Base-by-base conservation (phyloP, 2,113 vertebrate species). In the Cyprinodon brontotheroides region DNA sequence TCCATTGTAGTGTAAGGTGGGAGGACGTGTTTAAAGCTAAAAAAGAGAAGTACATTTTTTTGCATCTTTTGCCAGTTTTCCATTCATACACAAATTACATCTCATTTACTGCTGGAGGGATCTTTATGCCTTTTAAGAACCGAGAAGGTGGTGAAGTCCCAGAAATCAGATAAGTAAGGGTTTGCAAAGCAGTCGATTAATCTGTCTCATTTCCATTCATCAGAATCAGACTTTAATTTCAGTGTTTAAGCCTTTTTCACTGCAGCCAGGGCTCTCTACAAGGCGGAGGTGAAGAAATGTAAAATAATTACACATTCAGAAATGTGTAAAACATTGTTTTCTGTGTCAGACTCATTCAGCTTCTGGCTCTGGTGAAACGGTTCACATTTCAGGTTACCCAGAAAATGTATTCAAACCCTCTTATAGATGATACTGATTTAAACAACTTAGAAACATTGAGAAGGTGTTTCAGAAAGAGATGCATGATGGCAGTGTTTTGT, bases 151-250 rank as follows among this genome's bases (percentile, higher is more conserved):
- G 89, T 87, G 86, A 82, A 78, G 90, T 17, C 69, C 83, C 87
- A 70, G 83, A 57, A 86, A 93, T 93, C 90, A 90, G 91, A 93
- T 91, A 90, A 92, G 88, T 78, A 88, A 69, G 74, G 86, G 85
- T 78, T 57, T 89, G 87, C 87, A 88, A 72, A 78, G 83, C 80
- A 84, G 86, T 91, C 84, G 59, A 91, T 91, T 90, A 90, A 92
- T 93, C 87, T 85, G 82, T 91, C 89, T 89, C 82, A 85, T 86
- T 78, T 82, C 87, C 81, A 92, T 92, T 87, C 85, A 92, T 92
- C 92, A 92, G 85, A 84, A 82, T 67, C 62, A 72, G 73, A 82
- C 81, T 84, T 80, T 82, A 86, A 86, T 88, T 81, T 76, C 59
- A 37, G 80, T 65, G 61, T 63, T 85, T 83, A 76, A 75, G 75